phyloP scores from a whole-genome alignment of 2,113 vertebrate genomes.

The Etia nguti region DNA sequence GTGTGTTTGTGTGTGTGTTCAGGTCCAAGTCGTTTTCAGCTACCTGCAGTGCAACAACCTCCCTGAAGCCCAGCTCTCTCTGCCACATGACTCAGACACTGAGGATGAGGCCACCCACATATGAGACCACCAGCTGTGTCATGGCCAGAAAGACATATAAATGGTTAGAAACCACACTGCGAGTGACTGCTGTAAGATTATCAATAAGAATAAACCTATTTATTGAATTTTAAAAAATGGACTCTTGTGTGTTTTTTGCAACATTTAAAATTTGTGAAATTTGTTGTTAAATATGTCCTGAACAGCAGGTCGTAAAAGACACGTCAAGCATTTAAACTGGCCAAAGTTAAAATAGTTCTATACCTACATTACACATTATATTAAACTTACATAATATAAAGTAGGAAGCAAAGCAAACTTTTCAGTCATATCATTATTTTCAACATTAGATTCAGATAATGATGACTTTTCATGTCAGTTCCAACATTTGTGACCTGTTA shows the following conservation, averaged over 20 bases:
- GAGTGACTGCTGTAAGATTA: not conserved
- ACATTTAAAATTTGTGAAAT: not conserved
- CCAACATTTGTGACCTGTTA: not conserved
- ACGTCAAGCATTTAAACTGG: not conserved
- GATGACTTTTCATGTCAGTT: rapidly evolving
- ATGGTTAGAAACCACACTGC: not conserved
- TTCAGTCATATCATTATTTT: not conserved
- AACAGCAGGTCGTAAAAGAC: not conserved
- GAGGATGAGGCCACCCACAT: conserved; percentile 60
- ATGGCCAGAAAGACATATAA: not conserved
- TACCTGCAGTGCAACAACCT: conserved; percentile 71
- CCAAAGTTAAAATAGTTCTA: not conserved
- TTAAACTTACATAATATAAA: not conserved
- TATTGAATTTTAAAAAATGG: not conserved
- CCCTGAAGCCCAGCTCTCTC: conserved; percentile 55
- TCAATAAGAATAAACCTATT: conserved; percentile 11
- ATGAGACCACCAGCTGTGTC: conserved; percentile 47
- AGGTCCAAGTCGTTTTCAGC: conserved; percentile 71
- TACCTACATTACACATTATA: not conserved
- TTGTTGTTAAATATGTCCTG: not conserved
- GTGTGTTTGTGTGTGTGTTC: not conserved
- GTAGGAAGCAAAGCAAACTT: not conserved
- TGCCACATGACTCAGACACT: conserved; percentile 53
- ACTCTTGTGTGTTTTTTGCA: not conserved
- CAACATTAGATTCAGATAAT: not conserved